Evolutionary conservation across 2,797 vertebrate genomes (phyloP).

Genomic region (Sciaenops ocellatus): DNA sequence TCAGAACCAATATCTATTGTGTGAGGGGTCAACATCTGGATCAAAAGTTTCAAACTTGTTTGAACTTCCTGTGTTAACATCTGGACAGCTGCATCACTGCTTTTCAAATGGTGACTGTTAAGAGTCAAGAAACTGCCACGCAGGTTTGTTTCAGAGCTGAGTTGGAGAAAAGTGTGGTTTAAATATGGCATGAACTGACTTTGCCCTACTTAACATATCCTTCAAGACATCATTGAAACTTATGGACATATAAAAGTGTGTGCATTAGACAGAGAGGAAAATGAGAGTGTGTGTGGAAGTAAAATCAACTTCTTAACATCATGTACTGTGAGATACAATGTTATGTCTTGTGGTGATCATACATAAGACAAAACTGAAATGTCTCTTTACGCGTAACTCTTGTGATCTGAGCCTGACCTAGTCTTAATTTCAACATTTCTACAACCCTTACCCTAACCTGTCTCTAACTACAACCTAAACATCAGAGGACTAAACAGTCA

Average conservation of each 20-base stretch:
- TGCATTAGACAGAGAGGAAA: neutral
- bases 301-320: neutral
- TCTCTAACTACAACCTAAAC: neutral
- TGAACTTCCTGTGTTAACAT: neutral
- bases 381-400: neutral
- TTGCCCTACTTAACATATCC: neutral
- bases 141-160: conserved; percentile 9
- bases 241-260: neutral
- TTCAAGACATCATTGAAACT: neutral
- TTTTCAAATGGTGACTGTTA: neutral
- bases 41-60: neutral
- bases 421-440: neutral
- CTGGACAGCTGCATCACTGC: neutral
- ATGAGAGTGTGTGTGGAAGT: conserved; percentile 12
- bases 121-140: neutral
- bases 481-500: neutral
- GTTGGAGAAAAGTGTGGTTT: neutral
- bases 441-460: neutral
- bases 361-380: neutral
- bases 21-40: neutral
- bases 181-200: neutral
- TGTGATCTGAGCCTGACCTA: neutral
- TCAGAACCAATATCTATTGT: neutral
- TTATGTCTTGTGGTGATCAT: neutral
- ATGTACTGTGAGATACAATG: neutral